Base-by-base conservation (phyloP, 2,797 vertebrate genomes). In the Eutrigla gurnardus region DNA sequence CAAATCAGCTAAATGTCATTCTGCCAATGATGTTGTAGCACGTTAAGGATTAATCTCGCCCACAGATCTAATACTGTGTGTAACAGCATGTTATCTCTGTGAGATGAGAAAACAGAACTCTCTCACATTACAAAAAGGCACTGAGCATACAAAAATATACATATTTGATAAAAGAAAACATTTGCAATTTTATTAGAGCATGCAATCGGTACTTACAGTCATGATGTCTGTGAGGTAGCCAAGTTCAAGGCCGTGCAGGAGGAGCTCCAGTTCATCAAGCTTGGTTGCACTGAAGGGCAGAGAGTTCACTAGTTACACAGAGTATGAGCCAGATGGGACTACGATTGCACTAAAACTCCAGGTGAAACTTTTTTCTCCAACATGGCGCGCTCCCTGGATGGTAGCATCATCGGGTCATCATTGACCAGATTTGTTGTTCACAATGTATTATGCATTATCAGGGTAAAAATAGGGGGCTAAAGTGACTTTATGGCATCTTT, bases 191-290 rank as follows among this genome's bases (percentile, higher is more conserved):
- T 40, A 35, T 39, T 53, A 17, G 36, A 50, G 37, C 75, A 46
- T 43, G 60, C 3, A 54, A 10, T 17, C 0, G 8, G 6, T 74
- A 82, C 93, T 93, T 71, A 95, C 93, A 54, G 71, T 64, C 78
- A 99, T 81, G 72, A 95, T 81, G 77, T 96, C 94, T 47, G 84
- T 67, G 71, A 98, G 86, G 81, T 96, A 86, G 82, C 95, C 95
- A 66, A 99, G 94, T 72, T 93, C 93, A 59, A 99, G 93, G 43
- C 97, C 97, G 58, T 96, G 95, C 43, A 99, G 95, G 90, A 99
- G 93, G 66, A 99, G 88, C 82, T 96, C 95, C 60, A 97, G 67
- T 60, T 96, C 97, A 90, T 93, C 92, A 58, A 96, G 55, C 83
- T 93, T 94, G 80, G 42, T 88, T 17, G 76, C 93, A 84, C 96